A percentile compares a stretch with the other conserved stretches of the same genome.
Conservation (phyloP, 2,797 vertebrate species). For the Bradypodion ventrale region DNA sequence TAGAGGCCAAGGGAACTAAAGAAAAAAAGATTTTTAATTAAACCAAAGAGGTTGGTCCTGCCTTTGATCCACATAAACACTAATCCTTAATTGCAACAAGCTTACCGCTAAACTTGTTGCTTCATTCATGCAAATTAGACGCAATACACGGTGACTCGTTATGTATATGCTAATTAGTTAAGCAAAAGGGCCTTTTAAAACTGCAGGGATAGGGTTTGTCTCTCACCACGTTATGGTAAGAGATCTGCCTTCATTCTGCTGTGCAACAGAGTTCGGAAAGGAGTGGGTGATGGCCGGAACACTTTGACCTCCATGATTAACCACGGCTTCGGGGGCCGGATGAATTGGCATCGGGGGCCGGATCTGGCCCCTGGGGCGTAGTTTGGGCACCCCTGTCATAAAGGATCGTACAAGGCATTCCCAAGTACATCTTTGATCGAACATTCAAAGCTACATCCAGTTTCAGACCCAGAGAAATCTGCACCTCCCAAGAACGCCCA, state of each 20-base stretch:
- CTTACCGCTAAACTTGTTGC: not conserved
- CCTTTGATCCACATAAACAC: too few relatives aligned
- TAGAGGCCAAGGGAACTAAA: not conserved
- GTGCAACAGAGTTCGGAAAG: not conserved
- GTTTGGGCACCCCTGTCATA: conserved; percentile 44
- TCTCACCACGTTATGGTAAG: accelerated
- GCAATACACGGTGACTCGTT: not conserved
- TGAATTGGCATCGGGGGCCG: too few relatives aligned
- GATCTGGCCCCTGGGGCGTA: too few relatives aligned
- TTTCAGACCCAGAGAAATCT: conserved; percentile 49
- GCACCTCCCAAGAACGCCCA: conserved; percentile 43
- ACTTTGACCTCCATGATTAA: not conserved
- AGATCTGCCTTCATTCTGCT: not conserved
- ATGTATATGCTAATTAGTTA: not conserved
- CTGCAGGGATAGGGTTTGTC: not conserved
- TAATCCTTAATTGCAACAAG: not conserved
- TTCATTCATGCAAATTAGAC: conserved; percentile 16
- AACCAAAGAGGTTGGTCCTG: not conserved
- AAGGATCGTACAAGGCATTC: conserved; percentile 29
- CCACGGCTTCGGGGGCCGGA: too few relatives aligned
- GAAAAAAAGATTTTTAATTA: conserved; percentile 11
- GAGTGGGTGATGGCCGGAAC: not conserved
- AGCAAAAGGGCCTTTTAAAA: not conserved
- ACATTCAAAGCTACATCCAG: conserved; percentile 35
- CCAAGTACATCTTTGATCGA: conserved; percentile 50